Evolutionary conservation across 2,113 vertebrate genomes (phyloP), one percentile per base, ranked within the genome.

Genomic region (Cavia porcellus): DNA sequence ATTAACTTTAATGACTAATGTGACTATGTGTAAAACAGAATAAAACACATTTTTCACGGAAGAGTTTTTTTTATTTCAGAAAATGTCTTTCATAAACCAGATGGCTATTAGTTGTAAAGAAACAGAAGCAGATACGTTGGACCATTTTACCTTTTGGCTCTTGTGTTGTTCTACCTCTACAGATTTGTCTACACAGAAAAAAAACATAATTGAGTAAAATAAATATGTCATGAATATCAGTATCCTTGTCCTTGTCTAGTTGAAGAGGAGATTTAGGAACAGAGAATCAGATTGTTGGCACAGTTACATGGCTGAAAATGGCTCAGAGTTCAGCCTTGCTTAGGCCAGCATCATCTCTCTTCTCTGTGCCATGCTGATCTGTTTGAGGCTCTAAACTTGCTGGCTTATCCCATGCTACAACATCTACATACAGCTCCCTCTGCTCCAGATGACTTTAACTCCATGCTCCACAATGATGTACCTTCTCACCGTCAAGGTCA

Each of bases 41-140:
- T 66, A 70, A 92, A 81, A 94, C 32, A 14, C 5, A 47, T 22
- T 90, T 92, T 92, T 55, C 17, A 80, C 17, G n/a, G 42, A 38
- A 72, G 5, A 11, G 5, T 77, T 12, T 94, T 4, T 94, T 4
- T 81, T 62, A 38, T 93, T 93, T 91, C 87, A 93, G 75, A 89
- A 92, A 90, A 68, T 72, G 61, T 30, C 57, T 81, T 57, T 88
- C 52, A n/a, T 61, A 83, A 75, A 32, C 30, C 10, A 87, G 17
- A 68, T 81, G 20, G 5, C 24, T 42, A 3, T 89, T 83, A 64
- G 30, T 50, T 61, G 14, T 42, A 22, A 68, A 62, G 20, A 79
- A 80, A 22, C 7, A 82, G 47, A 70, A 61, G 87, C 30, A 85
- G 86, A 74, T 84, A 30, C 70, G 62, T 35, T 47, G 24, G 24